Evolutionary conservation across 2,888 invertebrate species (phyloP), one percentile per base, ranked within the genome.

Genomic region (Ischnus inquisitorius): DNA sequence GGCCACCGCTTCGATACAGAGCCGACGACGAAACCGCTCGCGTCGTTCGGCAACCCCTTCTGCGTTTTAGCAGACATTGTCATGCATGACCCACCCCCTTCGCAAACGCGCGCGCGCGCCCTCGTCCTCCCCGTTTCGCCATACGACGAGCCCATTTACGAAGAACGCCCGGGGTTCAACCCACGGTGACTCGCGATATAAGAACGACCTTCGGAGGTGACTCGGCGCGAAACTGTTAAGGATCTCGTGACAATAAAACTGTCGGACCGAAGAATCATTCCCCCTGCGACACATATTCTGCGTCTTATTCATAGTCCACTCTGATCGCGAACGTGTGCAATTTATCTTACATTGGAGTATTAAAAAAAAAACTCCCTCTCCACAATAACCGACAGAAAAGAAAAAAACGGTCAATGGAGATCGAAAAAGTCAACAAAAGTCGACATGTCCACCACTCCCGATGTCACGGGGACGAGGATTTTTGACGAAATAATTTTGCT

Each of bases 61-160:
- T 65, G 69, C 60, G 34, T 64, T 69, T 69, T 74, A 60, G 34
- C 43, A 79, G 69, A 86, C 86, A 89, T 88, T 88, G 88, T 89
- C 88, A 87, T 87, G 87, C 87, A 84, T 87, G 82, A 86, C 81
- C 64, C 65, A 19, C 39, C 41, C 46, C 41, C n/a, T 25, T 43
- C 16, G 14, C 54, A 22, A 8, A 4, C 54, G 22, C 3, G 10
- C 54, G 25, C 34, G 34, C 34, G 34, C 34, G 8, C 34, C 34
- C 34, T 6, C 34, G 8, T 8, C 8, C 34, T 34, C 34, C 8
- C 34, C 8, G 34, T 34, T 69, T 12, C 19, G 12, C 3, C 51
- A 51, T 54, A 12, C 12, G 16, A 16, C 51, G 48, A 69, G 48
- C 25, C 51, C 69, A 34, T 51, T 19, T 51, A 67, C 67, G 41